Conservation (phyloP, 2,888 invertebrate genomes). For the Acrobasis suavella region DNA sequence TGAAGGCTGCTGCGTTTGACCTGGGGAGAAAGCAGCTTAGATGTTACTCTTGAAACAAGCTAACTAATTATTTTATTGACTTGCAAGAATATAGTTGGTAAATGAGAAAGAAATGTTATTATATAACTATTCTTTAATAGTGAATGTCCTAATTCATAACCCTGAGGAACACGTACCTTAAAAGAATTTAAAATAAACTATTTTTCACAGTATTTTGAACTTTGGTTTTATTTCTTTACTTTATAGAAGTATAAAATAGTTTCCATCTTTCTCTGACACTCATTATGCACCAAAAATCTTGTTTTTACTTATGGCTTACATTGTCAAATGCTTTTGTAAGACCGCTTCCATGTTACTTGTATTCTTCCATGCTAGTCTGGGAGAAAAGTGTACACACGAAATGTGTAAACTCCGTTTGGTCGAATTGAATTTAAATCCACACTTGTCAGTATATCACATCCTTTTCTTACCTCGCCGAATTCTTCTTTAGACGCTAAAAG, state of each 20-base stretch:
- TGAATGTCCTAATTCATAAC: background rate
- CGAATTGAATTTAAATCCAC: too few relatives aligned
- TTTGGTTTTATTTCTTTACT: background rate
- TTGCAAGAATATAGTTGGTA: too few relatives aligned
- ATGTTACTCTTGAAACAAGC: too few relatives aligned
- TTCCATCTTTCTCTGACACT: background rate
- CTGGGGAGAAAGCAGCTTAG: conserved; percentile 28
- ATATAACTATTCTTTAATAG: conserved; percentile 19
- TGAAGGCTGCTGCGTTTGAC: conserved; percentile 32
- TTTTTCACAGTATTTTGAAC: background rate
- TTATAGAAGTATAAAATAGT: background rate
- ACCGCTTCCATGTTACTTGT: too few relatives aligned
- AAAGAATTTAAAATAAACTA: background rate
- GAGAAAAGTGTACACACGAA: too few relatives aligned
- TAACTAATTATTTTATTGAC: too few relatives aligned
- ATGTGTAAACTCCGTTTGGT: background rate
- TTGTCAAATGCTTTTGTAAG: background rate
- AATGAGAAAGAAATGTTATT: too few relatives aligned
- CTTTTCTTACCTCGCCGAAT: too few relatives aligned
- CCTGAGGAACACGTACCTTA: background rate
- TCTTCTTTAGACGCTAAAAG: too few relatives aligned
- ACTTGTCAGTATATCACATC: too few relatives aligned
- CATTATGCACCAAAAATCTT: background rate
- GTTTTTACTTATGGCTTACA: background rate
- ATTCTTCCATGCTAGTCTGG: too few relatives aligned